Evolutionary conservation across 2,113 vertebrate genomes (phyloP).

Genomic region (Aegithalos caudatus): DNA sequence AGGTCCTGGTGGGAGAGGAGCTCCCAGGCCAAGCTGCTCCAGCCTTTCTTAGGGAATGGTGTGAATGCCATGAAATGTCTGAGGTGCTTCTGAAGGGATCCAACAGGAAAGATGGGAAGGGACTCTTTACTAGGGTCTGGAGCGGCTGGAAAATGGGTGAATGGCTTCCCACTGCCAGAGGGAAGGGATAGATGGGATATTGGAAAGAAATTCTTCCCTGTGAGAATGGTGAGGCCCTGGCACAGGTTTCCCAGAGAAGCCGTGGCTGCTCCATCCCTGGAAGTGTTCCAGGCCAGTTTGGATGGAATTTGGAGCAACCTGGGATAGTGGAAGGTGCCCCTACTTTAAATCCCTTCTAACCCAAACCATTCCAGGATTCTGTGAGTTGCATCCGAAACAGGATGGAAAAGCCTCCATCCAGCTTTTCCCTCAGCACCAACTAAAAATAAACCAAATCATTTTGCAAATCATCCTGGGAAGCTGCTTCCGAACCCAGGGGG

Average conservation of each 20-base stretch:
- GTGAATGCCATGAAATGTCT: background rate
- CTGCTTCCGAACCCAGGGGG: background rate
- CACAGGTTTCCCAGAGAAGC: fast-evolving
- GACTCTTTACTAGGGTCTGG: background rate
- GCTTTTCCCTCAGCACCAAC: background rate
- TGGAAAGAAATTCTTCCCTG: background rate
- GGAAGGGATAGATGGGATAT: too few species aligned
- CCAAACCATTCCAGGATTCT: background rate
- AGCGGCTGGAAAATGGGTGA: background rate
- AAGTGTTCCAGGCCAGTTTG: fast-evolving
- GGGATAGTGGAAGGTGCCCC: background rate
- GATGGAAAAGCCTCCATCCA: background rate
- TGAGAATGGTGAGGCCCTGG: background rate
- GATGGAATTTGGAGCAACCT: background rate
- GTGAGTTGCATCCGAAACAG: background rate
- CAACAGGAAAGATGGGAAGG: background rate
- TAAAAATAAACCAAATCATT: background rate
- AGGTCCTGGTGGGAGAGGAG: background rate
- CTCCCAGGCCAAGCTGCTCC: background rate
- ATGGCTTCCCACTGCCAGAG: background rate
- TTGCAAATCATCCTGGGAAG: background rate
- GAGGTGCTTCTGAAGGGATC: background rate
- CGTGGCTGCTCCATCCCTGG: background rate
- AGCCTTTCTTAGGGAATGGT: background rate
- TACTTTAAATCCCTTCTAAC: background rate